Conservation (phyloP, 2,113 vertebrate species). For the Harpagus bidentatus region DNA sequence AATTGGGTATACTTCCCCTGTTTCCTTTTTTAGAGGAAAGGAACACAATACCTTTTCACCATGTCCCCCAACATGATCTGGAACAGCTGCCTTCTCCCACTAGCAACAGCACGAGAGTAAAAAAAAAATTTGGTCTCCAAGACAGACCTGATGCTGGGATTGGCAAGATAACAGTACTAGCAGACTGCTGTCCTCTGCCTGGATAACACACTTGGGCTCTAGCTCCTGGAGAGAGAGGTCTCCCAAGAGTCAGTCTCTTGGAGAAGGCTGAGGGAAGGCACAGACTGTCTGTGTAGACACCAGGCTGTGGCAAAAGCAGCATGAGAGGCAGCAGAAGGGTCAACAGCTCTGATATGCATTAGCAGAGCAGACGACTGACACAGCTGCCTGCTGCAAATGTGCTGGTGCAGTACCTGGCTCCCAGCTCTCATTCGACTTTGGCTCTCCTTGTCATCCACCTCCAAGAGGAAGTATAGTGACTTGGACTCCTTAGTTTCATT, state of each 20-base stretch:
- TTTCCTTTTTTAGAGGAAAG: background rate
- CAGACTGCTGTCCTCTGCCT: background rate
- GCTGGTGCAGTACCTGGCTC: slow-evolving; percentile 64
- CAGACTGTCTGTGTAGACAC: background rate
- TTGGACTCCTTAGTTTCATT: slow-evolving; percentile 75
- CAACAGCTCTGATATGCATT: background rate
- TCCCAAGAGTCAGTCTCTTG: background rate
- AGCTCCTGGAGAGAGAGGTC: background rate
- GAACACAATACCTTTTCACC: background rate
- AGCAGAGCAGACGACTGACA: background rate
- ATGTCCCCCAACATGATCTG: background rate
- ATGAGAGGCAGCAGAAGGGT: background rate
- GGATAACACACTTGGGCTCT: background rate
- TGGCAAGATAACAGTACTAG: background rate
- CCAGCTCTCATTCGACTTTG: background rate
- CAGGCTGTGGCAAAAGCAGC: background rate
- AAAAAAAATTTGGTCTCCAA: background rate
- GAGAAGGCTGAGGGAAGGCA: background rate
- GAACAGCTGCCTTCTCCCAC: background rate
- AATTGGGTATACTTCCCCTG: background rate
- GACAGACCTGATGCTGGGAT: background rate
- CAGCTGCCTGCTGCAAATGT: background rate
- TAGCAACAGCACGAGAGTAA: background rate
- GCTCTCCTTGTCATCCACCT: slow-evolving; percentile 82
- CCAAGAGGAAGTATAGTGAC: slow-evolving; percentile 63